Conservation (phyloP, 2,797 vertebrate species). For the Myioborus melanocephalus region DNA sequence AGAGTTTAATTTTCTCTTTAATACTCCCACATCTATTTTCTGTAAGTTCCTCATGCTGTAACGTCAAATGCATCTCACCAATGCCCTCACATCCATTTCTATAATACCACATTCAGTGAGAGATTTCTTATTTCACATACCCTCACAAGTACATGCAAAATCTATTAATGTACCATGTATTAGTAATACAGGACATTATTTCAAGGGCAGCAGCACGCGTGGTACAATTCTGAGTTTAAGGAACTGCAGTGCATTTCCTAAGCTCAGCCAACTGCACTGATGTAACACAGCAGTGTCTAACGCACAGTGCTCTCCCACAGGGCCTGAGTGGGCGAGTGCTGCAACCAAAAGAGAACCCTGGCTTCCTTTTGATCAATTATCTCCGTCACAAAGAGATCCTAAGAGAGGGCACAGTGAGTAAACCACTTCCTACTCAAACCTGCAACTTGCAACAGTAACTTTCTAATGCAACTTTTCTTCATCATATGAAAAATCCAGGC, state of each 20-base stretch:
- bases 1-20: background rate
- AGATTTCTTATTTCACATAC: background rate
- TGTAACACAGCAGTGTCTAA: conserved; percentile 1
- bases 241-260: conserved; percentile 14
- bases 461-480: background rate
- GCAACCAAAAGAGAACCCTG: conserved; percentile 11
- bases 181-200: background rate
- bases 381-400: background rate
- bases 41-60: background rate
- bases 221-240: background rate
- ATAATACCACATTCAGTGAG: background rate
- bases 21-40: background rate
- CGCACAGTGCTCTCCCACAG: background rate
- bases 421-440: conserved; percentile 38
- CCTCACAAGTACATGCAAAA: background rate
- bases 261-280: conserved; percentile 14
- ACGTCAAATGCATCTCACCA: background rate
- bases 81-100: background rate
- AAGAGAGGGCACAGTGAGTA: background rate
- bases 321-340: background rate
- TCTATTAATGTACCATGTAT: background rate
- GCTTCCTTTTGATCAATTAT: conserved; percentile 42
- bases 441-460: conserved; percentile 14
- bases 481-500: background rate
- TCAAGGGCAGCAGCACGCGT: background rate